phyloP scores from a whole-genome alignment of 2,113 vertebrate species.

The human region DNA sequence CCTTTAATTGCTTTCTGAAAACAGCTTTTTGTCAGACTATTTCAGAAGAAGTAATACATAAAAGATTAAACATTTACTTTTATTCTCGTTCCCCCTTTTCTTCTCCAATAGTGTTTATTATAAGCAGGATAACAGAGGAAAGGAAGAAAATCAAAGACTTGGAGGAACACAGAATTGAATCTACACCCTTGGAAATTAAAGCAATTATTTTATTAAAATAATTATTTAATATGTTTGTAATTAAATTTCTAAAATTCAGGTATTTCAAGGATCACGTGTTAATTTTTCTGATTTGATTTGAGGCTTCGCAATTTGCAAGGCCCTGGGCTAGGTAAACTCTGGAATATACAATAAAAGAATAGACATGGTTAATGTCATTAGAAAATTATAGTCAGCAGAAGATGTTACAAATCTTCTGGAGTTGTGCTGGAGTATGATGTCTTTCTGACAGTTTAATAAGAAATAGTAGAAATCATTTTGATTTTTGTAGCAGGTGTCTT shows the following conservation, averaged over 20 bases:
- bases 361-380: neutral
- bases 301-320: neutral
- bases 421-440: neutral
- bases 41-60: neutral
- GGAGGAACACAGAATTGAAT: neutral
- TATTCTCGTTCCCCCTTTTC: neutral
- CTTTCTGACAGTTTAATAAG: neutral
- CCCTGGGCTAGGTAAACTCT: neutral
- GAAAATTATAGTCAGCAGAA: neutral
- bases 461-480: conserved; percentile 18
- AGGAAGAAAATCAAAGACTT: neutral
- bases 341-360: neutral
- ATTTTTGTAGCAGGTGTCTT: neutral
- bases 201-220: neutral
- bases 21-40: conserved; percentile 27
- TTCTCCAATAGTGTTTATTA: neutral
- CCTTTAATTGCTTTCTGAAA: conserved; percentile 56
- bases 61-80: conserved; percentile 36
- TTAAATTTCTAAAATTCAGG: conserved; percentile 2
- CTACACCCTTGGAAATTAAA: neutral
- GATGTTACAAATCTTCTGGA: neutral
- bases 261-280: neutral
- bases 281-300: neutral
- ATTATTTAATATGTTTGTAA: neutral
- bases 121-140: neutral